Percentiles rank a stretch among this genome's conserved stretches.
phyloP scores from a whole-genome alignment of 1,140 invertebrate genomes.

The Ctenoplectra terminalis region DNA sequence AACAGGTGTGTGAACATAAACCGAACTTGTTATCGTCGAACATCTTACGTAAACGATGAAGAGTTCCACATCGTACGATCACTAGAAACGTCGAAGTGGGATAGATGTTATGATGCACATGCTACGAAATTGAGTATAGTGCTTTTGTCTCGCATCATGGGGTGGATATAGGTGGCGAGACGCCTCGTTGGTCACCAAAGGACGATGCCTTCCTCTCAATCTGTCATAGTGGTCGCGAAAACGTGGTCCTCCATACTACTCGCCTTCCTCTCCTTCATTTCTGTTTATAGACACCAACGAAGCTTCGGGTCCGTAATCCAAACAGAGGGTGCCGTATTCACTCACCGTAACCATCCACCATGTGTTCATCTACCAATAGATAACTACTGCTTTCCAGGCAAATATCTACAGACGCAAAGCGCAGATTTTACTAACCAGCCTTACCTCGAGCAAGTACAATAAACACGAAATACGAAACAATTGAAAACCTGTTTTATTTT shows the following conservation, averaged over 20 bases:
- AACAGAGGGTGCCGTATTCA: slow-evolving; percentile 75
- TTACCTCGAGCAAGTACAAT: neutral
- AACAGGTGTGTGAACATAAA: slow-evolving; percentile 6
- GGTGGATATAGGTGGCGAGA: slow-evolving; percentile 69
- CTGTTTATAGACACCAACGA: slow-evolving; percentile 73
- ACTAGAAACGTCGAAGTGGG: slow-evolving; percentile 3
- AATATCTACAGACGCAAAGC: slow-evolving; percentile 19
- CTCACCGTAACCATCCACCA: slow-evolving; percentile 76
- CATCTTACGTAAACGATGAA: slow-evolving; percentile 56
- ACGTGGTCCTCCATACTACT: slow-evolving; percentile 63
- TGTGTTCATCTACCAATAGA: slow-evolving; percentile 70
- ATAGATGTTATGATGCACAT: slow-evolving; percentile 31
- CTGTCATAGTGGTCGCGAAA: slow-evolving; percentile 75
- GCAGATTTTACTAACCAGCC: slow-evolving; percentile 27
- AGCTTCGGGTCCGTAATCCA: slow-evolving; percentile 73
- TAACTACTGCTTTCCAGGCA: slow-evolving; percentile 55
- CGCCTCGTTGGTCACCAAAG: slow-evolving; percentile 80
- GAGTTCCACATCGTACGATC: slow-evolving; percentile 42
- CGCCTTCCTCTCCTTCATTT: slow-evolving; percentile 57
- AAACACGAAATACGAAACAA: neutral
- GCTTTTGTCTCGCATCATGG: slow-evolving; percentile 66
- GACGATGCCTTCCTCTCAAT: slow-evolving; percentile 75
- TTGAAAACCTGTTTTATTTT: neutral
- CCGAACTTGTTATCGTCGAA: slow-evolving; percentile 20
- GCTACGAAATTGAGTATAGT: slow-evolving; percentile 61